phyloP scores from a whole-genome alignment of 2,113 vertebrate species.

The Rhinolophus sinicus region DNA sequence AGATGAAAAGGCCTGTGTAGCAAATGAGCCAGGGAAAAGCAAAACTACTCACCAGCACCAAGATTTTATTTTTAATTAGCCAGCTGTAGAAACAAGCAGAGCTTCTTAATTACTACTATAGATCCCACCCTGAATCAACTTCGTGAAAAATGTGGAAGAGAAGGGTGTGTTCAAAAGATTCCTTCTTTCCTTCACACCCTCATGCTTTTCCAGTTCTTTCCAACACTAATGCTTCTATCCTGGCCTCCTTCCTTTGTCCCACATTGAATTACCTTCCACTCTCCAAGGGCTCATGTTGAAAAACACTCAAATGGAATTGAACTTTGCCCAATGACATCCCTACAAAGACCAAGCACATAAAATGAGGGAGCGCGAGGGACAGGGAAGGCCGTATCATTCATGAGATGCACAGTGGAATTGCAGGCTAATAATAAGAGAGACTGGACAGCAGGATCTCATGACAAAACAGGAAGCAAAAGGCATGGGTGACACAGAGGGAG shows the following conservation, averaged over 20 bases:
- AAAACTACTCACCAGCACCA: neutral
- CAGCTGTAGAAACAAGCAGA: neutral
- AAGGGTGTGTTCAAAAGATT: neutral
- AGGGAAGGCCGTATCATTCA: neutral
- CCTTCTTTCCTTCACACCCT: neutral
- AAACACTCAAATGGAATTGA: conserved; percentile 33
- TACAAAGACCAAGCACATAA: conserved; percentile 8
- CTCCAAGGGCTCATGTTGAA: neutral
- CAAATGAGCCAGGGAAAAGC: neutral
- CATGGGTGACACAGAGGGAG: neutral
- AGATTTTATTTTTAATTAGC: neutral
- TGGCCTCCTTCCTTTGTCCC: neutral
- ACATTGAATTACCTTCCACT: neutral
- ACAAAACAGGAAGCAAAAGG: conserved; percentile 13
- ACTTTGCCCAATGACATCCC: neutral
- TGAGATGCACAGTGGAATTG: neutral
- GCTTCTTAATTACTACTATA: neutral
- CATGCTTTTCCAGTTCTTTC: neutral
- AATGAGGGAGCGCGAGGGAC: neutral
- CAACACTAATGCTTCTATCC: neutral
- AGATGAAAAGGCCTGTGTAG: neutral
- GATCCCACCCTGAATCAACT: neutral
- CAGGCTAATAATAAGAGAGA: conserved; percentile 10
- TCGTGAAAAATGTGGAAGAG: neutral
- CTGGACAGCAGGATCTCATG: neutral